Evolutionary conservation across 1,140 invertebrate species (phyloP), one percentile per base, ranked within the genome.

Genomic region (Lamellibrachia luymesi): DNA sequence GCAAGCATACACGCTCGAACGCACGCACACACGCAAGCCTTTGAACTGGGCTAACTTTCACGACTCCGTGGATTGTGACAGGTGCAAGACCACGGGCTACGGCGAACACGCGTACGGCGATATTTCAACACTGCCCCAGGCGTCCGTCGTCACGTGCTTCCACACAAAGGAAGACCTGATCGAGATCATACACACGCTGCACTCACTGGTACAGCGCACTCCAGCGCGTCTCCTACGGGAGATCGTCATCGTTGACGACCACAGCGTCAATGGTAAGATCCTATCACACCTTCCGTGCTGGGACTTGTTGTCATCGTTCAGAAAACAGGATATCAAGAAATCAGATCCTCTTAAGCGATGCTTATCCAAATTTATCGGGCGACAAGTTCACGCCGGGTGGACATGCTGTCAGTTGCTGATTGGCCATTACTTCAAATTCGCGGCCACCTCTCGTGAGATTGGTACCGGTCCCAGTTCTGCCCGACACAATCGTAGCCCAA

Each of bases 161-260:
- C 91, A 91, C 91, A 51, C 91, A 4, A 91, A 51, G 49, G 91
- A 91, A 51, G 49, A 50, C 49, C 91, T 91, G 91, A 2, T 51
- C 91, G 91, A 91, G 91, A 50, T 91, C 49, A 50, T 91, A 10
- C 91, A 91, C 25, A 91, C 91, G 49, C 49, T 91, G 91, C 91
- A 91, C 91, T 50, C 49, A 2, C 49, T 51, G 13, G n/a, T 91
- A 4, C 91, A 91, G 91, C 91, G 17, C 91, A 51, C 91, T 2
- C 64, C 64, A 22, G 64, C 64, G 2, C 64, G 64, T 17, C 64
- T 80, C 64, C 64, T 80, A 22, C 5, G 64, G 25, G 64, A 80
- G 64, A 80, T 80, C 64, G 64, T 80, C 64, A 80, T 80, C 64
- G 94, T 94, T 50, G 94, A 94, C 90, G 94, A 94, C 93, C 27